Conservation (phyloP, 2,113 vertebrate species). For the Silurus meridionalis region DNA sequence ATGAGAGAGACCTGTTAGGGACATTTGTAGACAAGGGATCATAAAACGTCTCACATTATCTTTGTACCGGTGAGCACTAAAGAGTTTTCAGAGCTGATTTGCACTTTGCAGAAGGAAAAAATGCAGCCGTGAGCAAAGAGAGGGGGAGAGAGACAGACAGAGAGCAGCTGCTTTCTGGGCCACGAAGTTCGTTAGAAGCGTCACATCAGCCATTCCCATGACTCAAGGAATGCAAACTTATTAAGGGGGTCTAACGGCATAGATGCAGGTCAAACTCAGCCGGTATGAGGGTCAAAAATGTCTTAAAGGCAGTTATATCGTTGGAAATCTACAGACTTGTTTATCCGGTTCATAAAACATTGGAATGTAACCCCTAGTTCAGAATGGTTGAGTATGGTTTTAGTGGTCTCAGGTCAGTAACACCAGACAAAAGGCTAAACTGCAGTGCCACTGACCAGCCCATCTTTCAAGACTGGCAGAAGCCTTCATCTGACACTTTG, state of each 20-base stretch:
- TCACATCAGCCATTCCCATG: constrained; percentile 15
- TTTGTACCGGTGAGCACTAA: neutral
- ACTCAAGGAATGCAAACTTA: constrained; percentile 37
- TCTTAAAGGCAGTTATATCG: constrained; percentile 16
- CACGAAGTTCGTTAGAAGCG: constrained; percentile 13
- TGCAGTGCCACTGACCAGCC: neutral
- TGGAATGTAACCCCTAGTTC: constrained; percentile 7
- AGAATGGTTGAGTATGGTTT: neutral
- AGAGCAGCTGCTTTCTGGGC: neutral
- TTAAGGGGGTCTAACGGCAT: constrained; percentile 8
- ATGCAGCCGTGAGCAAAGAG: constrained; percentile 20
- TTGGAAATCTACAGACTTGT: constrained; percentile 6
- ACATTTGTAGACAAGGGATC: constrained; percentile 12
- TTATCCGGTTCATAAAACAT: constrained; percentile 25
- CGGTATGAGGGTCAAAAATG: constrained; percentile 1
- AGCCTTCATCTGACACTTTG: constrained; percentile 16
- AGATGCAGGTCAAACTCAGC: constrained; percentile 9
- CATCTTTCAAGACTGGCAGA: constrained; percentile 21
- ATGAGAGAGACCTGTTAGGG: neutral
- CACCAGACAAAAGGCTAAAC: constrained; percentile 7
- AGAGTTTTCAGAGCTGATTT: constrained; percentile 4
- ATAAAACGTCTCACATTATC: constrained; percentile 23
- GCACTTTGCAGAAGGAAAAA: constrained; percentile 22
- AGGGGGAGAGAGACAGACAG: neutral
- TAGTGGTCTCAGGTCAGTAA: constrained; percentile 31